Evolutionary conservation across 2,888 invertebrate genomes (phyloP).

Genomic region (Pollenia labialis): DNA sequence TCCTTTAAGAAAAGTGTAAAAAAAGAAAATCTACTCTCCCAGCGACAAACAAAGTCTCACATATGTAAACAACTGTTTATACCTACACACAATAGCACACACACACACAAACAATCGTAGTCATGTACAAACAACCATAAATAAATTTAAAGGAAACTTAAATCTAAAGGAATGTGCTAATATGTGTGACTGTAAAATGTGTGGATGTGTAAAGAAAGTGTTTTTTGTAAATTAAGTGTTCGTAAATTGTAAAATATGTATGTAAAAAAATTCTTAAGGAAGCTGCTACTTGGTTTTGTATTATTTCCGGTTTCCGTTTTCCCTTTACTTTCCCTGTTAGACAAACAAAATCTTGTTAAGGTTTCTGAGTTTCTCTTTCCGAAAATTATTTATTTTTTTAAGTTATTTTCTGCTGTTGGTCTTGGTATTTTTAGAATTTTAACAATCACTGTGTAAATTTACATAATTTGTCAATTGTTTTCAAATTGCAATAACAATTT

Average conservation of each 20-base stretch:
- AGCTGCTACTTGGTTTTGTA: conserved; percentile 69
- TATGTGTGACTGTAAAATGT: background rate
- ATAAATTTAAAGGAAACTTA: background rate
- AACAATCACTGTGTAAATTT: conserved; percentile 76
- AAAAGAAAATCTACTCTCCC: background rate
- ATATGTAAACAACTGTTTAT: conserved; percentile 2
- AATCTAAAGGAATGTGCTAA: conserved; percentile 5
- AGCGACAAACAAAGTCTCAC: background rate
- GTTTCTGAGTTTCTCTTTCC: conserved; percentile 3
- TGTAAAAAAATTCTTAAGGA: conserved; percentile 50
- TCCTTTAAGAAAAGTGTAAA: background rate
- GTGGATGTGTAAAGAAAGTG: no score
- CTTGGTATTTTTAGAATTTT: conserved; percentile 36
- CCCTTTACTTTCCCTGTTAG: background rate
- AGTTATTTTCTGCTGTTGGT: conserved; percentile 9
- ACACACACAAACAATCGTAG: background rate
- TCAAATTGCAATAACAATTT: conserved; percentile 81
- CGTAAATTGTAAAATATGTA: background rate
- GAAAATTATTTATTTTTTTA: conserved; percentile 26
- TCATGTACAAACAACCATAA: background rate
- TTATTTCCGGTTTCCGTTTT: conserved; percentile 71
- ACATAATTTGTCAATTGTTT: conserved; percentile 83
- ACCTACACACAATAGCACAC: background rate
- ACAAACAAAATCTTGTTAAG: conserved; percentile 32
- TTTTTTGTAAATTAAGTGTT: no score